phyloP scores from a whole-genome alignment of 2,797 vertebrate genomes.

The Erpetoichthys calabaricus region DNA sequence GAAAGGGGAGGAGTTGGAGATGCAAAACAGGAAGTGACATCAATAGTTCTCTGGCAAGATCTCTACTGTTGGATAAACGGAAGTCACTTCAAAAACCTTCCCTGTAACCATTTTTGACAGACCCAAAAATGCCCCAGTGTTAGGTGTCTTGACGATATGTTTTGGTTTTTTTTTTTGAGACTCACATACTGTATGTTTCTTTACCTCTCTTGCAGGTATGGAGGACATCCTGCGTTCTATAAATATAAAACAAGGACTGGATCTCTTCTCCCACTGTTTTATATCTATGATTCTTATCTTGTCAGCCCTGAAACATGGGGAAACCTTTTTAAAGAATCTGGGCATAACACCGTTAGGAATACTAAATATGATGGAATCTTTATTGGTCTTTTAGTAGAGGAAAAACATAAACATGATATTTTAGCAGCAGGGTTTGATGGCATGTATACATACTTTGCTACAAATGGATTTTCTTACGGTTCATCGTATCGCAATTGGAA shows the following conservation, averaged over 20 bases:
- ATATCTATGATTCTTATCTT: conserved; percentile 90
- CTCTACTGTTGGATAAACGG: too few species aligned
- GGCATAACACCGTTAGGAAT: conserved; percentile 64
- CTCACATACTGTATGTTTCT: too few species aligned
- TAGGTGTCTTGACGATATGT: too few species aligned
- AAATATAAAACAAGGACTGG: conserved; percentile 66
- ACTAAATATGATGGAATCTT: conserved; percentile 78
- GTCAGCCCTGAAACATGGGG: conserved; percentile 77
- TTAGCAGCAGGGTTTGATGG: conserved; percentile 80
- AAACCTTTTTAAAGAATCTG: conserved; percentile 65
- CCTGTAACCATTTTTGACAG: too few species aligned
- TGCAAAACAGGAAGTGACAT: too few species aligned
- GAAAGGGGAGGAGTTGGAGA: too few species aligned
- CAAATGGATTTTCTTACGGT: conserved; percentile 90
- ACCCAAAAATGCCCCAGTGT: too few species aligned
- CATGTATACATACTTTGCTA: conserved; percentile 91
- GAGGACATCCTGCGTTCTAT: conserved; percentile 83
- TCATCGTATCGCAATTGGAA: conserved; percentile 87
- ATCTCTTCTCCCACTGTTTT: conserved; percentile 75
- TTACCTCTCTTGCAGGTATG: conserved; percentile 56
- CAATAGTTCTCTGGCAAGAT: too few species aligned
- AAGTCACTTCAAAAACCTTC: too few species aligned
- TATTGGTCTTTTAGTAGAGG: conserved; percentile 81
- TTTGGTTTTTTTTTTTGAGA: too few species aligned
- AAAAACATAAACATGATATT: conserved; percentile 78